Conservation (phyloP, 2,888 invertebrate genomes). For the Eutolmus rufibarbis region DNA sequence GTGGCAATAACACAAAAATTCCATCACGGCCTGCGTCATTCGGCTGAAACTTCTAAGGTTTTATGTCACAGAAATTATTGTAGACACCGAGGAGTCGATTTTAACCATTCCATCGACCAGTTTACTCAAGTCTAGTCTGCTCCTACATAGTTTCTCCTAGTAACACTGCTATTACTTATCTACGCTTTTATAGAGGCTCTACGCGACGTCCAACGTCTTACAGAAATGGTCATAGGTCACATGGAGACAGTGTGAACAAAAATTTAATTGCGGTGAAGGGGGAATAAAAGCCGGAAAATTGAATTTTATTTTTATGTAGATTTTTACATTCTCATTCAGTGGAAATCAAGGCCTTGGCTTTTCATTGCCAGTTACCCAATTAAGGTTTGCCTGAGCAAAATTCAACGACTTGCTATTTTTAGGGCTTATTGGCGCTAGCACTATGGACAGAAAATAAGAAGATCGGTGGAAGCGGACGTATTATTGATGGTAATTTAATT, state of each 20-base stretch:
- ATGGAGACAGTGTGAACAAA: not conserved
- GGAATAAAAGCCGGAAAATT: not conserved
- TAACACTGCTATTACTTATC: not conserved
- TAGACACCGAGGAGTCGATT: not conserved
- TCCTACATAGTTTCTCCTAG: not conserved
- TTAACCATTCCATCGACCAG: not conserved
- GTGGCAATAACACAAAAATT: not conserved
- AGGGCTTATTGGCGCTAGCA: not conserved
- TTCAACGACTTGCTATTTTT: not conserved
- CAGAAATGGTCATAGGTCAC: not conserved
- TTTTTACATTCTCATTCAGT: not conserved
- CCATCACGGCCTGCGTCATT: not conserved
- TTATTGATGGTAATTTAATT: not conserved
- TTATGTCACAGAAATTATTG: not conserved
- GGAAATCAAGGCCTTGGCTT: not conserved
- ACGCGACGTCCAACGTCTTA: not conserved
- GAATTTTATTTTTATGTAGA: not conserved
- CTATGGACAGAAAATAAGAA: not conserved
- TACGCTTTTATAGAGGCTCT: not conserved
- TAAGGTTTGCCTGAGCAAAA: not conserved
- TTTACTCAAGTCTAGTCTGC: not conserved
- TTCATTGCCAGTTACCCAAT: not conserved
- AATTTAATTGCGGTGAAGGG: not conserved
- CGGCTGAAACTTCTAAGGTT: not conserved
- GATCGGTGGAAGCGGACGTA: not conserved